Conservation (phyloP, 2,888 invertebrate genomes). For the Cremastinae sp. region DNA sequence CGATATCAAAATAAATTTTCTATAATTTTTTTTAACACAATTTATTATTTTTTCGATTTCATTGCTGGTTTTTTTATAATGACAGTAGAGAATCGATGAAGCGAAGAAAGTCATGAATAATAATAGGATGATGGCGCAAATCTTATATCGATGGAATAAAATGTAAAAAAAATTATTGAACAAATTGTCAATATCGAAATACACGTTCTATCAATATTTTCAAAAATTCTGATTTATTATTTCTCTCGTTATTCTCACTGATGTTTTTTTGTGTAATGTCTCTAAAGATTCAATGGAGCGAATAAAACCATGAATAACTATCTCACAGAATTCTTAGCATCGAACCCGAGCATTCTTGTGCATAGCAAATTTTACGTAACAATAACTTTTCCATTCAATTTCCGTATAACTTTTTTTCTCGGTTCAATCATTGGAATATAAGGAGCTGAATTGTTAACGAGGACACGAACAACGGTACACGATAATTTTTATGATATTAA, state of each 20-base stretch:
- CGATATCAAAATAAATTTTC: no score
- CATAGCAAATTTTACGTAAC: slow-evolving; percentile 38
- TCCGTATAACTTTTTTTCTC: slow-evolving; percentile 35
- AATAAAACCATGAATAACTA: slow-evolving; percentile 32
- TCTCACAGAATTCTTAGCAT: neutral
- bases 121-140: no score
- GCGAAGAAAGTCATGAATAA: slow-evolving; percentile 37
- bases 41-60: no score
- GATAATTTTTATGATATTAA: slow-evolving; percentile 1
- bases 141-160: no score
- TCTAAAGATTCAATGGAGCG: slow-evolving; percentile 40
- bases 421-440: slow-evolving; percentile 8
- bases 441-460: neutral
- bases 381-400: slow-evolving; percentile 33
- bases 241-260: no score
- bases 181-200: no score
- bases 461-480: slow-evolving; percentile 10
- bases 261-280: no score
- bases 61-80: no score
- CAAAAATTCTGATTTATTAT: no score
- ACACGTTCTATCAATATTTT: no score
- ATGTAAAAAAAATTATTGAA: no score
- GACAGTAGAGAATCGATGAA: slow-evolving; percentile 20
- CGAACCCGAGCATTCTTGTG: slow-evolving; percentile 1
- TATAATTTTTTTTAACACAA: no score